Base-by-base conservation (phyloP, 2,113 vertebrate species). In the Upupa epops region DNA sequence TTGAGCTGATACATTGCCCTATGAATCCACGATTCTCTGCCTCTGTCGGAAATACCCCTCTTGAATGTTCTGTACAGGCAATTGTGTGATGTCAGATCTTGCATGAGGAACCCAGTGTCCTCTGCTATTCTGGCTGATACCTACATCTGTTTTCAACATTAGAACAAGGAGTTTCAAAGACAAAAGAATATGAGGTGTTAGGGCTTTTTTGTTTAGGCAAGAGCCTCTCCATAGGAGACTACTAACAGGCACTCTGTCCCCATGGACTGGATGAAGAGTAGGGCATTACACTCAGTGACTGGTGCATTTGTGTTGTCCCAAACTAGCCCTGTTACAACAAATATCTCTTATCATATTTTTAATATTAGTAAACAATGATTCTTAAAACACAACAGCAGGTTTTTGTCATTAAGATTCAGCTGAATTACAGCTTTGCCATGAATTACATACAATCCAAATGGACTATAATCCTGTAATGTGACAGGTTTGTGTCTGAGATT, bases 401-500 rank as follows among this genome's bases (percentile, higher is more conserved):
- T 86, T 89, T 77, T 66, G 54, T 83, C 25, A 17, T 45, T 9
- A 21, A 55, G 32, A 58, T 58, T 16, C 0, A 55, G 54, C 42
- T 51, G 34, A 77, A 77, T 94, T 92, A 40, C 29, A 29, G 74
- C 25, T 83, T 85, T 89, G 42, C 58, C 37, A 7, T 72, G 55
- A 61, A 76, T 85, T 77, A 83, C 32, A 17, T 31, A 14, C 52
- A 52, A n/a, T 87, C 52, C 42, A 78, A 61, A 69, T 66, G 29
- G 72, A 48, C 54, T 29, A 32, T 86, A 95, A 88, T 90, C 66
- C 70, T 55, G 40, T 65, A 78, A 78, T 75, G 22, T 0, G 4
- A 66, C 58, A 90, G 58, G 51, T 88, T 93, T 81, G 48, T 69
- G 45, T 34, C 40, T 46, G 82, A 89, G 79, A 72, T 95, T 73